Evolutionary conservation across 2,113 vertebrate genomes (phyloP).

Genomic region (Mormoops blainvillei): DNA sequence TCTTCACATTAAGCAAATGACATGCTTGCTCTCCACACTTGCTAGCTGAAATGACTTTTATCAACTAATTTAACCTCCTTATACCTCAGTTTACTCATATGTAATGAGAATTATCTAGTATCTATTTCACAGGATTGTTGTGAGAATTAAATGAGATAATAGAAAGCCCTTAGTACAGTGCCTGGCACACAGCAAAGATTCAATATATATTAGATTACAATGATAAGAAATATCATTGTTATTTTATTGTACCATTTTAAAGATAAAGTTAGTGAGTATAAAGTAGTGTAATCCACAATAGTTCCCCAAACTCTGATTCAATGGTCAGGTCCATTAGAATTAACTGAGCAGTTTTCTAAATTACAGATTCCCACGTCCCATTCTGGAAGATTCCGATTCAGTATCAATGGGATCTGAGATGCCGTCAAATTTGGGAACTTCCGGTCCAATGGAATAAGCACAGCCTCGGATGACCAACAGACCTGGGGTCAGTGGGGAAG

Average conservation of each 20-base stretch:
- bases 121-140: neutral
- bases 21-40: neutral
- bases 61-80: neutral
- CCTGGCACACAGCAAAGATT: neutral
- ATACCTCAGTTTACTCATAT: neutral
- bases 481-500: neutral
- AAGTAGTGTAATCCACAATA: neutral
- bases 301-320: neutral
- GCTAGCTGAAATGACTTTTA: neutral
- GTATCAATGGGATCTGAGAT: neutral
- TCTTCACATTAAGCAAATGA: neutral
- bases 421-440: neutral
- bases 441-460: neutral
- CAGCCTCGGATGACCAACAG: neutral
- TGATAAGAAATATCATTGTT: neutral
- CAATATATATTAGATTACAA: neutral
- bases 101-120: neutral
- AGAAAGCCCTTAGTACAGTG: neutral
- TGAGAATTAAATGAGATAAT: neutral
- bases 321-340: neutral
- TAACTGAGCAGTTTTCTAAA: neutral
- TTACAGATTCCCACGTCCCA: neutral
- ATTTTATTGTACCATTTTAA: neutral
- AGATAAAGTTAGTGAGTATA: neutral
- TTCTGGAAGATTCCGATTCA: constrained; percentile 5